Conservation (phyloP, 2,113 vertebrate genomes). For the Neotragus moschatus region DNA sequence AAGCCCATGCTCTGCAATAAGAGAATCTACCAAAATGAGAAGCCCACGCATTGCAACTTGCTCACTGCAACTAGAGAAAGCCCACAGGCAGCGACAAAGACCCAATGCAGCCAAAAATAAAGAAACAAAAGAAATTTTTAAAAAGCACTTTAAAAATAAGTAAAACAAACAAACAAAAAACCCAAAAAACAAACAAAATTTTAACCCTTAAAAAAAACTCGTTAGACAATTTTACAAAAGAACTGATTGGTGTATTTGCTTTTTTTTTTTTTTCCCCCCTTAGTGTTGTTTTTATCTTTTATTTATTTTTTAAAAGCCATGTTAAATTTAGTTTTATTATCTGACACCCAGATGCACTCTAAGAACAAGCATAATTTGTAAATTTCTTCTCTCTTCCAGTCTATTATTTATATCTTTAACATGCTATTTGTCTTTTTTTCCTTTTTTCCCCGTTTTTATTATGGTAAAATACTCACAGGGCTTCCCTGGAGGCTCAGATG, state of each 20-base stretch:
- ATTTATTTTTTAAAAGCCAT: neutral
- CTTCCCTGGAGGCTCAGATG: neutral
- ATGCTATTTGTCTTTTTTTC: neutral
- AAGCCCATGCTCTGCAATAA: neutral
- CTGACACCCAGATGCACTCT: neutral
- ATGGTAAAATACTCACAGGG: neutral
- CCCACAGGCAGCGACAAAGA: neutral
- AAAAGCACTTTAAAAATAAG: neutral
- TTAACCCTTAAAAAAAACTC: neutral
- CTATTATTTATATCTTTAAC: neutral
- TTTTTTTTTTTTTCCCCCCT: neutral
- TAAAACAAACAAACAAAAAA: neutral
- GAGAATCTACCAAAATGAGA: neutral
- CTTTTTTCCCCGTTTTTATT: neutral
- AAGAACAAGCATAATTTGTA: neutral
- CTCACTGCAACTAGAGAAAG: neutral
- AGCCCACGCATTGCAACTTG: neutral
- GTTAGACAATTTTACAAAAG: neutral
- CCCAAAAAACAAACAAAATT: neutral
- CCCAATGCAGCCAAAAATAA: neutral
- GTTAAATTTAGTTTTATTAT: neutral
- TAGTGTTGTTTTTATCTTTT: neutral
- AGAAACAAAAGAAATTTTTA: neutral
- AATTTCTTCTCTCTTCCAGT: neutral
- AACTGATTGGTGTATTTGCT: neutral